phyloP scores from a whole-genome alignment of 2,113 vertebrate species.

The Daboia siamensis region DNA sequence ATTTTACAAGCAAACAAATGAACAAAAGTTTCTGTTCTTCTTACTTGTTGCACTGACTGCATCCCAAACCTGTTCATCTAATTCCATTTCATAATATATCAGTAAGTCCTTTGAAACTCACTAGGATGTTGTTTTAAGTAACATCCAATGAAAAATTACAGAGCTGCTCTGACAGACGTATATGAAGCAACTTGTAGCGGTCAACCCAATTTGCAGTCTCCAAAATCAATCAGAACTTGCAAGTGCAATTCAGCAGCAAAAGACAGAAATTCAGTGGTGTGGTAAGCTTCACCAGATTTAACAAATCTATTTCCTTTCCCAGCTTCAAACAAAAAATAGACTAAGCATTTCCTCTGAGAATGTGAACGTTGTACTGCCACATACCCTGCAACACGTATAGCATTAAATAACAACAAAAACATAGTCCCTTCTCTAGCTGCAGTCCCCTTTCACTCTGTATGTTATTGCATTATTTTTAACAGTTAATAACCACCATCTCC shows the following conservation, averaged over 20 bases:
- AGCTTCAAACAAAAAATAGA: neutral
- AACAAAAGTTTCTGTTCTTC: neutral
- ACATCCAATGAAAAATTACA: neutral
- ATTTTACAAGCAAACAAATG: neutral
- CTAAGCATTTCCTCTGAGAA: neutral
- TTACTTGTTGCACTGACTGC: neutral
- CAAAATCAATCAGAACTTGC: neutral
- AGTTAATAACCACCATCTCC: neutral
- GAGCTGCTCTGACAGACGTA: neutral
- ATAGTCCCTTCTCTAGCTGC: neutral
- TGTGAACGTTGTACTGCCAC: neutral
- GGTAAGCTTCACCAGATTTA: neutral
- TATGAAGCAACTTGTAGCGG: neutral
- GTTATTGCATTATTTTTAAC: neutral
- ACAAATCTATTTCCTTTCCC: neutral
- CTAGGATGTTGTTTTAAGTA: neutral
- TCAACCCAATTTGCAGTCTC: neutral
- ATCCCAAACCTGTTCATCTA: neutral
- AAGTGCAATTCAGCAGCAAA: neutral
- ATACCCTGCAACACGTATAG: neutral
- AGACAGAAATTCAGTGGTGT: neutral
- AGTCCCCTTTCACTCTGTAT: neutral
- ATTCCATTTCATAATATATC: neutral
- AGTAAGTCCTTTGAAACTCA: neutral
- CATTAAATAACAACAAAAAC: neutral